A percentile compares a stretch with the other conserved stretches of the same genome.
phyloP scores from a whole-genome alignment of 2,888 invertebrate species.

The Eupithecia vulgata region DNA sequence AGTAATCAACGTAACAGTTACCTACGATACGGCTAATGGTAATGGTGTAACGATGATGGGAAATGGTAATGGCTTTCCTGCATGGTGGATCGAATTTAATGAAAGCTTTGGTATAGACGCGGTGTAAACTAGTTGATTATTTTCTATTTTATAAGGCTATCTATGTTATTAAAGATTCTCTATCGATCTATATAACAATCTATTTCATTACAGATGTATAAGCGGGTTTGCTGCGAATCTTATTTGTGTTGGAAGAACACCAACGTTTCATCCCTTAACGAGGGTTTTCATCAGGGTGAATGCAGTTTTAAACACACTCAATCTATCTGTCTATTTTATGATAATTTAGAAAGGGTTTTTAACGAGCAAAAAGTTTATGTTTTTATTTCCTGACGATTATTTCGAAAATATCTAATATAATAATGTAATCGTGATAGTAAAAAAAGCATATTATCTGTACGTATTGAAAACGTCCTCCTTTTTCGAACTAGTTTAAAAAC shows the following conservation, averaged over 20 bases:
- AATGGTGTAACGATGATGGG: slow-evolving; percentile 20
- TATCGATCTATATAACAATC: too few relatives aligned
- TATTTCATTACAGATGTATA: too few relatives aligned
- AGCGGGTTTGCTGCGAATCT: too few relatives aligned
- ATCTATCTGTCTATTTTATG: too few relatives aligned
- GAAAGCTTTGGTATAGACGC: neutral
- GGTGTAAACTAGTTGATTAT: too few relatives aligned
- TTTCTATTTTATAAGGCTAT: too few relatives aligned
- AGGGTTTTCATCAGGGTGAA: too few relatives aligned
- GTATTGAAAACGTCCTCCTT: neutral
- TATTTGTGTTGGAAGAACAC: too few relatives aligned
- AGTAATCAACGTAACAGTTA: slow-evolving; percentile 18
- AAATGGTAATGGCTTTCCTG: slow-evolving; percentile 26
- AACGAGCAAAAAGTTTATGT: neutral
- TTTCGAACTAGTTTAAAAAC: neutral
- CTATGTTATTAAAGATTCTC: too few relatives aligned
- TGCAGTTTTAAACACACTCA: too few relatives aligned
- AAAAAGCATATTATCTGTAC: neutral
- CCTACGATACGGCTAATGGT: slow-evolving; percentile 16
- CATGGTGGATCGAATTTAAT: slow-evolving; percentile 15
- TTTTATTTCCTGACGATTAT: neutral
- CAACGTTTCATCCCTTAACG: too few relatives aligned
- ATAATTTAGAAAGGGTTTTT: neutral
- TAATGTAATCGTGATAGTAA: neutral
- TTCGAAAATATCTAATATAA: neutral